These are phyloP conservation scores for Chelon auratus DNA, from an alignment of 2,797 vertebrate genomes.

Conservation along the genomic window DNA sequence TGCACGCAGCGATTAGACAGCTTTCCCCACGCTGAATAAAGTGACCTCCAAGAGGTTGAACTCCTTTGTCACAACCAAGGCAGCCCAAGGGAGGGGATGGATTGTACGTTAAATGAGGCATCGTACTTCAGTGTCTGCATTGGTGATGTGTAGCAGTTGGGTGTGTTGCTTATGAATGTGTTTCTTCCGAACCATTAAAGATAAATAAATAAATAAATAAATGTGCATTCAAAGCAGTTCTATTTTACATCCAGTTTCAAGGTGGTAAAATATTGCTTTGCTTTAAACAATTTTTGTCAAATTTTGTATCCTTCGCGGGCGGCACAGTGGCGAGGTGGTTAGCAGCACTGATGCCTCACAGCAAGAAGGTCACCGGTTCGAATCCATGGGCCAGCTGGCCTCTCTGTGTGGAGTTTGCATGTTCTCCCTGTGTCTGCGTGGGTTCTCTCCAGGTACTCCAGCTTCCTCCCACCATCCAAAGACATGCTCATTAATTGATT, in stretches of 20 bases:
- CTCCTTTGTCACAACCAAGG: slow-evolving; percentile 34
- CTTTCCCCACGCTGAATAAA: slow-evolving; percentile 19
- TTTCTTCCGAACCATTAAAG: background rate
- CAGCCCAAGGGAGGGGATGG: slow-evolving; percentile 10
- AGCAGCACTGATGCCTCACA: too few relatives aligned
- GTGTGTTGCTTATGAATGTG: slow-evolving; percentile 2
- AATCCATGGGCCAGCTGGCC: too few relatives aligned
- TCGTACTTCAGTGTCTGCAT: slow-evolving; percentile 4
- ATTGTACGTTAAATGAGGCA: slow-evolving; percentile 20
- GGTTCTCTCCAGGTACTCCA: too few relatives aligned
- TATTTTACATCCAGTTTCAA: background rate
- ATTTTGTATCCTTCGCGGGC: too few relatives aligned
- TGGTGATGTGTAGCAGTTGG: slow-evolving; percentile 2
- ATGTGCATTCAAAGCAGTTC: background rate
- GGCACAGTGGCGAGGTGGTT: too few relatives aligned
- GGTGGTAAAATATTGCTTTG: too few relatives aligned
- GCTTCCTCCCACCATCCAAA: too few relatives aligned
- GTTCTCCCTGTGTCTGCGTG: too few relatives aligned
- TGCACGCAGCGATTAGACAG: slow-evolving; percentile 21
- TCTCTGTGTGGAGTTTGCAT: too few relatives aligned
- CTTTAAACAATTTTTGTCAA: too few relatives aligned
- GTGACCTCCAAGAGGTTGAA: slow-evolving; percentile 40
- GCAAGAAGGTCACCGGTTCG: too few relatives aligned
- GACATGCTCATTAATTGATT: too few relatives aligned
- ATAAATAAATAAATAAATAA: background rate